Percentiles rank a stretch among this genome's conserved stretches.
Conservation (phyloP, 2,797 vertebrate genomes). For the Helicolenus hilgendorfi region DNA sequence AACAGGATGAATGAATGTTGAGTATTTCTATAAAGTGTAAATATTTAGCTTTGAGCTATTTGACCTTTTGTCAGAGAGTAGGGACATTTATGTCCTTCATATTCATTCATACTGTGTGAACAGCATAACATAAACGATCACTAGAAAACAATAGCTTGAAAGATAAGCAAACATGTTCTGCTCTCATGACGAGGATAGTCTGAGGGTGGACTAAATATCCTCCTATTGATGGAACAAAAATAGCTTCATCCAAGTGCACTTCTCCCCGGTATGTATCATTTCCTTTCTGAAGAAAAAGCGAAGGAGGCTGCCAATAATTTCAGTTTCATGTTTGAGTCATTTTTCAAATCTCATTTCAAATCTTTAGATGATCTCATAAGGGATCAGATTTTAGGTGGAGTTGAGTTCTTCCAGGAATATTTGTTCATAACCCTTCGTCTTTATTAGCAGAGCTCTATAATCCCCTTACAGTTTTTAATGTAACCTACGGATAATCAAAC, state of each 20-base stretch:
- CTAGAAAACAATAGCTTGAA: slow-evolving; percentile 73
- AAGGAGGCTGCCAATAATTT: background rate
- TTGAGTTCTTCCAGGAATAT: background rate
- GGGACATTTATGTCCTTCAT: slow-evolving; percentile 29
- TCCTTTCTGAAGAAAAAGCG: slow-evolving; percentile 45
- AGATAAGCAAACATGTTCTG: slow-evolving; percentile 73
- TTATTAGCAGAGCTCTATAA: background rate
- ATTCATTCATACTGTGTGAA: slow-evolving; percentile 32
- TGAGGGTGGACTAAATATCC: slow-evolving; percentile 78
- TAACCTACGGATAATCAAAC: background rate
- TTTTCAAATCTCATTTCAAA: background rate
- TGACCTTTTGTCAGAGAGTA: slow-evolving; percentile 36
- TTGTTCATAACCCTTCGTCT: background rate
- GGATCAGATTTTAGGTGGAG: background rate
- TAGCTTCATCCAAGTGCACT: slow-evolving; percentile 44
- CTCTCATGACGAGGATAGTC: slow-evolving; percentile 29
- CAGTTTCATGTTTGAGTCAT: background rate
- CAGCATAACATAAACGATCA: slow-evolving; percentile 34
- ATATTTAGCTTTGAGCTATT: slow-evolving; percentile 32
- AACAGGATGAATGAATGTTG: slow-evolving; percentile 2
- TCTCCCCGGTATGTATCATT: slow-evolving; percentile 26
- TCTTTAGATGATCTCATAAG: background rate
- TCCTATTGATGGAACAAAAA: slow-evolving; percentile 78
- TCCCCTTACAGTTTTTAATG: background rate
- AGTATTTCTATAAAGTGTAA: background rate